Evolutionary conservation across 2,888 invertebrate genomes (phyloP), one percentile per base, ranked within the genome.

Genomic region (Rhagium mordax): DNA sequence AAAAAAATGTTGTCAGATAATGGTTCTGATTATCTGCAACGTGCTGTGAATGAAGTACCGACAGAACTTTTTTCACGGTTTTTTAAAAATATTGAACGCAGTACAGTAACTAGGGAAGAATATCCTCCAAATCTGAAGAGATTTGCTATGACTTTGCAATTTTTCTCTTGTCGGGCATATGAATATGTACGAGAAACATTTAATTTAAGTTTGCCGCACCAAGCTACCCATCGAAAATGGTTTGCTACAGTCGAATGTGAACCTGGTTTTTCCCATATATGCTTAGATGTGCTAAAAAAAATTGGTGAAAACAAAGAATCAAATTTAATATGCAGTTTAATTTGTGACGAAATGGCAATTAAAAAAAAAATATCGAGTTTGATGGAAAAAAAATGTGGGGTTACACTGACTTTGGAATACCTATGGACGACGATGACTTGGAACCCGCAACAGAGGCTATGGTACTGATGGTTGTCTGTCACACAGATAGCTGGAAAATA

Each of bases 111-210:
- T 24, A 20, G 15, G 27, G 24, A 57, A 57, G 21, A 18, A 20
- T 57, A 57, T 57, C 57, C 24, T 7, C 13, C 8, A 20, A 27
- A 18, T 6, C 20, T 57, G 15, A 8, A n/a, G n/a, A 57, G 20
- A 0, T 57, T 57, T 57, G 57, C 57, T 13, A 20, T 18, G 21
- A 57, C 24, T 20, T 57, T 57, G 4, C 57, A 57, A 10, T 57
- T 57, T 57, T 57, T 13, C 21, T 57, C 57, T 8, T 10, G 27
- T n/a, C 0, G 15, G 20, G 57, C 57, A 6, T 57, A 24, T 57
- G 8, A 57, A 24, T 57, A 57, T 57, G 57, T 57, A 20, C 15
- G 21, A 18, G 21, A 20, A n/a, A 57, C 57, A 24, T 57, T 57
- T 27, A 20, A 1, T 18, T 57, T 57, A 27, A n/a, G 13, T 8